A percentile compares a stretch with the other conserved stretches of the same genome.
Conservation (phyloP, 2,113 vertebrate genomes). For the Macquaria australasica region DNA sequence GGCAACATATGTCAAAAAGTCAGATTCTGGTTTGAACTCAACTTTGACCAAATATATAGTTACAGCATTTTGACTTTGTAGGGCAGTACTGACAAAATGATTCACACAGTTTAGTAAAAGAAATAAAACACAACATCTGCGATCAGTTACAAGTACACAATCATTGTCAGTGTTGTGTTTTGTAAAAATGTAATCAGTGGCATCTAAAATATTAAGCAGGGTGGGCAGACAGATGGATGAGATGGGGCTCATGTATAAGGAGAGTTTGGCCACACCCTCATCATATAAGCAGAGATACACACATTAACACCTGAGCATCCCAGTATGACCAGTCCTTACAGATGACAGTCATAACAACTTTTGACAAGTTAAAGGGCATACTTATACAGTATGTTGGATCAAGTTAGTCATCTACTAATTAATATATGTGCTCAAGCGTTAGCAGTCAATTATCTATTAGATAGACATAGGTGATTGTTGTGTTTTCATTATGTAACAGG, state of each 20-base stretch:
- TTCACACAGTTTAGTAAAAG: no score
- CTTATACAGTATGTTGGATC: not conserved
- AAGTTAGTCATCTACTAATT: not conserved
- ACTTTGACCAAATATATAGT: no score
- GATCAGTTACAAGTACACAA: no score
- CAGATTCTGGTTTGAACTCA: no score
- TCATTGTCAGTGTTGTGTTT: fast-evolving
- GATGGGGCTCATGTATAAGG: not conserved
- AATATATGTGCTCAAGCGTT: not conserved
- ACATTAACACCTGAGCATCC: conserved; percentile 36
- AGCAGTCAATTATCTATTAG: not conserved
- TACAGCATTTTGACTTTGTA: no score
- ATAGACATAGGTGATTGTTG: not conserved
- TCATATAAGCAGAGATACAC: not conserved
- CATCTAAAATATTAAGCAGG: no score
- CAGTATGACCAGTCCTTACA: conserved; percentile 27
- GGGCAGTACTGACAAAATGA: no score
- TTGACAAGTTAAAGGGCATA: not conserved
- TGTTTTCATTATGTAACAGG: not conserved
- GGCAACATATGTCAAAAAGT: no score
- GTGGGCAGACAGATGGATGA: not conserved
- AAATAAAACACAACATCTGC: no score
- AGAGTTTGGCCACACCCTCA: not conserved
- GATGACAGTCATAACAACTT: conserved; percentile 7
- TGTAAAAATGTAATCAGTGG: no score